Evolutionary conservation across 2,888 invertebrate genomes (phyloP).

Genomic region (Napeogenes inachia): DNA sequence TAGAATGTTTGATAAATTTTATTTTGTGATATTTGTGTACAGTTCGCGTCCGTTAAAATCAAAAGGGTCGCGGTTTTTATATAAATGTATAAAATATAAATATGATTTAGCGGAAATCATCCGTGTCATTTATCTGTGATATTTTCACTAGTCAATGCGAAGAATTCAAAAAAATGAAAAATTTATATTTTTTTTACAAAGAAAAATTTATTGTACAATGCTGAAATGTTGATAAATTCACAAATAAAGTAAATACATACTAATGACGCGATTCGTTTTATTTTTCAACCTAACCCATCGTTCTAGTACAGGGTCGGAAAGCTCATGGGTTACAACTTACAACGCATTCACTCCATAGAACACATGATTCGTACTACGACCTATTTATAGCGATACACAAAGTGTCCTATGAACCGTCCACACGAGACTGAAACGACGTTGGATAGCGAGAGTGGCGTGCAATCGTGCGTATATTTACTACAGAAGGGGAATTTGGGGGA

Average conservation of each 20-base stretch:
- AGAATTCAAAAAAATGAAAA: conserved; percentile 64
- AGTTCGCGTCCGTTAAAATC: conserved; percentile 57
- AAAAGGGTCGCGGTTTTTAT: conserved; percentile 60
- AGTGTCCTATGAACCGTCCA: conserved; percentile 36
- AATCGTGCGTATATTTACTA: conserved; percentile 69
- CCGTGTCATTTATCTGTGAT: conserved; percentile 60
- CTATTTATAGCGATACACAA: conserved; percentile 34
- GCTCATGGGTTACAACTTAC: conserved; percentile 10
- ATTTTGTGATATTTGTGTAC: conserved; percentile 66
- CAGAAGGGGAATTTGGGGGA: conserved; percentile 56
- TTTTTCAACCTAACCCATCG: conserved; percentile 21
- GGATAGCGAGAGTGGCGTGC: conserved; percentile 59
- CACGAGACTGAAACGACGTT: conserved; percentile 51
- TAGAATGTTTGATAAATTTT: conserved; percentile 59
- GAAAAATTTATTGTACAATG: conserved; percentile 69
- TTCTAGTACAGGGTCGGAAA: too few relatives aligned
- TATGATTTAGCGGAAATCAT: conserved; percentile 35
- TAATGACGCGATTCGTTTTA: conserved; percentile 37
- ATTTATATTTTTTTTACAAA: conserved; percentile 46
- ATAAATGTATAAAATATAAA: conserved; percentile 18
- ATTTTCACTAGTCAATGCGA: conserved; percentile 46
- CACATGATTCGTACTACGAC: conserved; percentile 34
- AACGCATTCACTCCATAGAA: conserved; percentile 25
- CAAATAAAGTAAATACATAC: conserved; percentile 63
- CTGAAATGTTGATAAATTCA: conserved; percentile 59